Evolutionary conservation across 2,888 invertebrate species (phyloP).

Genomic region (Leptopilina myrica): DNA sequence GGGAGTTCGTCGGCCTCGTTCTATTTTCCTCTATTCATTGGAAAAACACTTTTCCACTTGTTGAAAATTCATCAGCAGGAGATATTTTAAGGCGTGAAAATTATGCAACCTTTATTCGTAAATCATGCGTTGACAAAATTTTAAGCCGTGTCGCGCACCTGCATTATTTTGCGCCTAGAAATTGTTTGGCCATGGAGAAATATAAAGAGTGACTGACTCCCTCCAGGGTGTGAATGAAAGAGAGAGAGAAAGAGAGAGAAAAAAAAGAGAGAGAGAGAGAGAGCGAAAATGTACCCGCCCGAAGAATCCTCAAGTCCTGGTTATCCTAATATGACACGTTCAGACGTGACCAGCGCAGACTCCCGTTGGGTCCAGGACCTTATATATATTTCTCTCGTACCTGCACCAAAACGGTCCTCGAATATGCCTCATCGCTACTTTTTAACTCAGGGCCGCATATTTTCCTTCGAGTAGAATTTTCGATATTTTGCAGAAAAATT

Average conservation of each 20-base stretch:
- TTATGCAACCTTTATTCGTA: slow-evolving; percentile 41
- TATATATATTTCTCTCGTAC: slow-evolving; percentile 41
- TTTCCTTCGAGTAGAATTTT: background rate
- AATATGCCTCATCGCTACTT: slow-evolving; percentile 15
- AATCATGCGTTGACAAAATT: slow-evolving; percentile 30
- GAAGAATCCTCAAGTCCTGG: slow-evolving; percentile 48
- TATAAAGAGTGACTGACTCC: slow-evolving; percentile 6
- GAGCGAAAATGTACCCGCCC: background rate
- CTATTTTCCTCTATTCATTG: background rate
- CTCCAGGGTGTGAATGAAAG: background rate
- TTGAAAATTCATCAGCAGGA: background rate
- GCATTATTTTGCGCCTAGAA: slow-evolving; percentile 9
- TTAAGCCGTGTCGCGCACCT: slow-evolving; percentile 24
- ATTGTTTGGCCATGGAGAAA: background rate
- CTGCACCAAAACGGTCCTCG: slow-evolving; percentile 35
- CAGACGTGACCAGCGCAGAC: slow-evolving; percentile 55
- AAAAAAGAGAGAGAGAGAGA: background rate
- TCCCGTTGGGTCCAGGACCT: slow-evolving; percentile 57
- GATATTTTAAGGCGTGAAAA: slow-evolving; percentile 38
- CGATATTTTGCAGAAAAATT: background rate
- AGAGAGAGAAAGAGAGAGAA: no score
- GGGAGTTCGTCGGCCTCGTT: no score
- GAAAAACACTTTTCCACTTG: background rate
- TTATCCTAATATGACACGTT: slow-evolving; percentile 62
- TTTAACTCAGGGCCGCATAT: slow-evolving; percentile 33